Percentiles rank a stretch among this genome's conserved stretches.
These are phyloP conservation scores for Epinephelus lanceolatus DNA, from an alignment of 2,113 vertebrate genomes.

Conservation along the genomic window DNA sequence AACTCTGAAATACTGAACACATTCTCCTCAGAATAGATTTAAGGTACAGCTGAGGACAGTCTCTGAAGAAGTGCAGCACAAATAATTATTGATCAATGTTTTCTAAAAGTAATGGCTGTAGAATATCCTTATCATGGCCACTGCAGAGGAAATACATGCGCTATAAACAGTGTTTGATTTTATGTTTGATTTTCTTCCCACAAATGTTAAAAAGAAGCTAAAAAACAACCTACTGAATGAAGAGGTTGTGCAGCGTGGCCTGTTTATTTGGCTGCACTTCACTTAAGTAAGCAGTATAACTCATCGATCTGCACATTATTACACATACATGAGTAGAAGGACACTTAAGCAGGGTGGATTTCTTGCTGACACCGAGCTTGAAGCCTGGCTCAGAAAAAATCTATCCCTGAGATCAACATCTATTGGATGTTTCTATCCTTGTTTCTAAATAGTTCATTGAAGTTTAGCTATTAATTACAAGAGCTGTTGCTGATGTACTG, in stretches of 20 bases:
- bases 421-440: constrained; percentile 36
- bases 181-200: background rate
- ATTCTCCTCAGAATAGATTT: constrained; percentile 36
- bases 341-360: constrained; percentile 52
- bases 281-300: constrained; percentile 49
- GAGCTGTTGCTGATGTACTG: constrained; percentile 20
- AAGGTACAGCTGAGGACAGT: constrained; percentile 2
- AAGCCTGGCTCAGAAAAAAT: constrained; percentile 51
- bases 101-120: constrained; percentile 4
- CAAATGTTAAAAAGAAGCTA: background rate
- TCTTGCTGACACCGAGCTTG: constrained; percentile 58
- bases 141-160: constrained; percentile 7
- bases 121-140: constrained; percentile 6
- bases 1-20: constrained; percentile 37
- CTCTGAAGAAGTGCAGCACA: constrained; percentile 29
- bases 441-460: constrained; percentile 43
- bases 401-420: constrained; percentile 44
- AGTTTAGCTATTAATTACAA: constrained; percentile 58
- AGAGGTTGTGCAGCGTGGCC: constrained; percentile 10
- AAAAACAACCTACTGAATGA: background rate
- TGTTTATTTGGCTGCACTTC: constrained; percentile 33
- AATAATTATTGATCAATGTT: constrained; percentile 46
- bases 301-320: constrained; percentile 59
- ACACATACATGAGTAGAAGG: constrained; percentile 58
- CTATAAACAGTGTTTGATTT: background rate